A percentile compares a stretch with the other conserved stretches of the same genome.
Evolutionary conservation across 2,113 vertebrate genomes (phyloP).

Genomic region (Nannobrachium achirus): DNA sequence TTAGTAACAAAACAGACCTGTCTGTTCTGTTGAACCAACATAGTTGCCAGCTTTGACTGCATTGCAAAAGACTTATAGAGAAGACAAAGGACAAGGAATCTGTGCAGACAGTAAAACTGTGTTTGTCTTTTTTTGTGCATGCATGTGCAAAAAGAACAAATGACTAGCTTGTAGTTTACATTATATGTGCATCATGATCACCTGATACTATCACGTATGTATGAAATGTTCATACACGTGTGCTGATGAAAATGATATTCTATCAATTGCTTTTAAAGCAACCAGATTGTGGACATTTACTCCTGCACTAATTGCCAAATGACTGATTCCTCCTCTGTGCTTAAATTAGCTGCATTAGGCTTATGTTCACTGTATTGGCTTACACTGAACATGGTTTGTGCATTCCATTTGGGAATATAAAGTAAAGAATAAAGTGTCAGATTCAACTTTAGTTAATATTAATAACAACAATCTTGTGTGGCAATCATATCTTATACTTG

Average conservation of each 20-base stretch:
- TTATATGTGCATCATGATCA: too few species aligned
- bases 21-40: too few species aligned
- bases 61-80: too few species aligned
- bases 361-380: neutral
- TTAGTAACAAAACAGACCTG: neutral
- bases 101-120: conserved; percentile 15
- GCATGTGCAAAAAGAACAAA: conserved; percentile 6
- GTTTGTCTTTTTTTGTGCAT: conserved; percentile 1
- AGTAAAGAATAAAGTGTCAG: neutral
- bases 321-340: conserved; percentile 6
- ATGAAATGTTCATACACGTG: too few species aligned
- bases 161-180: conserved; percentile 1
- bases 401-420: conserved; percentile 10
- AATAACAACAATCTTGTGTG: conserved; percentile 20
- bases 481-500: conserved; percentile 23
- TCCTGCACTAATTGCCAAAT: neutral
- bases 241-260: neutral
- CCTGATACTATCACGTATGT: too few species aligned
- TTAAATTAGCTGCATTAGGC: neutral
- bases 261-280: neutral
- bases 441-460: neutral
- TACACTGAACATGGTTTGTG: conserved; percentile 28
- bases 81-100: neutral
- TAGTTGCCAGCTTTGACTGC: neutral
- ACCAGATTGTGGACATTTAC: neutral